phyloP scores from a whole-genome alignment of 2,797 vertebrate species.

The Crypturellus tataupa region DNA sequence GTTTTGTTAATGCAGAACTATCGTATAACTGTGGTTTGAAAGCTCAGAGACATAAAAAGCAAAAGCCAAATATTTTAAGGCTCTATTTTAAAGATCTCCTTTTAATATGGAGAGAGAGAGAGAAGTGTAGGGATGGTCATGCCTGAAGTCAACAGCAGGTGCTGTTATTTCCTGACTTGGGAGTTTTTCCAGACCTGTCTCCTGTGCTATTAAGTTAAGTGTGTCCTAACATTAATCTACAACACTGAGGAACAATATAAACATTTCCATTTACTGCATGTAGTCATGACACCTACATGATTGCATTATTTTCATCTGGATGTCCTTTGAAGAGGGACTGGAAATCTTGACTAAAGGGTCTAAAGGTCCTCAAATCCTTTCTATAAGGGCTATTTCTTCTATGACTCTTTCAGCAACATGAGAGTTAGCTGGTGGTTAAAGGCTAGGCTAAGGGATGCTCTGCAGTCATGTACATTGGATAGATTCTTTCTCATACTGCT shows the following conservation, averaged over 20 bases:
- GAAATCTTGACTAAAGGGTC: neutral
- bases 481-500: neutral
- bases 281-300: neutral
- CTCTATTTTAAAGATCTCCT: neutral
- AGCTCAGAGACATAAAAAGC: neutral
- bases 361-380: neutral
- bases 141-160: neutral
- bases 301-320: neutral
- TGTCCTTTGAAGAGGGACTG: accelerated
- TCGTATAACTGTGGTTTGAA: neutral
- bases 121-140: neutral
- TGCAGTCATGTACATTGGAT: accelerated
- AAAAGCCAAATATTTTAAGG: neutral
- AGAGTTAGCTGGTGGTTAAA: neutral
- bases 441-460: neutral
- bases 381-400: neutral
- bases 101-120: neutral
- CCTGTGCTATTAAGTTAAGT: neutral
- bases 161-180: neutral
- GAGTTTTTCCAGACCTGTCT: neutral
- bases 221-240: neutral
- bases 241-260: neutral
- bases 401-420: neutral
- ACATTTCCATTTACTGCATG: neutral
- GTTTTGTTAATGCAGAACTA: neutral